Conservation (phyloP, 2,113 vertebrate species). For the Pungitius pungitius region DNA sequence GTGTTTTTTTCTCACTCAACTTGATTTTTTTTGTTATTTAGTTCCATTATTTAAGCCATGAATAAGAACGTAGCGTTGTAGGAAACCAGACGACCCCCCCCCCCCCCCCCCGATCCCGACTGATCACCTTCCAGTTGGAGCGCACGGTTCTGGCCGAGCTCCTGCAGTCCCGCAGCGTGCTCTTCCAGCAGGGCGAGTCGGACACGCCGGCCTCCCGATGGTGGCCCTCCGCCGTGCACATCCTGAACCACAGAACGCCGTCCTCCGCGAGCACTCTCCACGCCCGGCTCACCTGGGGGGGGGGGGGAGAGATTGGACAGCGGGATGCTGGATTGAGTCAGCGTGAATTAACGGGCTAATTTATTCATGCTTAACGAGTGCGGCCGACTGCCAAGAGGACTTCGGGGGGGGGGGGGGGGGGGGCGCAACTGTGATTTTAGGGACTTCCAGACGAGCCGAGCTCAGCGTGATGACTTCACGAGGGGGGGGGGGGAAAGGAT, state of each 20-base stretch:
- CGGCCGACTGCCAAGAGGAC: slow-evolving; percentile 42
- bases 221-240: slow-evolving; percentile 89
- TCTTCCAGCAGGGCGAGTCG: slow-evolving; percentile 91
- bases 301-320: slow-evolving; percentile 17
- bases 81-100: background rate
- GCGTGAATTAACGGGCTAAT: slow-evolving; percentile 54
- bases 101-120: background rate
- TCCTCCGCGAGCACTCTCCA: slow-evolving; percentile 95
- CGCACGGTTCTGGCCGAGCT: slow-evolving; percentile 83
- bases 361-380: slow-evolving; percentile 39
- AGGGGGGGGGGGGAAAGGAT: too few species aligned
- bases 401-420: background rate
- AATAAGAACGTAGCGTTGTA: background rate
- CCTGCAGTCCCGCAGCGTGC: slow-evolving; percentile 85
- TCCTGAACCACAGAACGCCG: slow-evolving; percentile 88
- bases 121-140: slow-evolving; percentile 94
- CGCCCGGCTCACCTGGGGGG: slow-evolving; percentile 88
- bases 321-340: slow-evolving; percentile 43
- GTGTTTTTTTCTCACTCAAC: too few species aligned
- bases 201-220: slow-evolving; percentile 82
- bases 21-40: too few species aligned
- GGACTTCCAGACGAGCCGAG: background rate
- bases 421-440: background rate
- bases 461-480: background rate
- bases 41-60: too few species aligned